Conservation (phyloP, 2,113 vertebrate species). For the Mixornis gularis region DNA sequence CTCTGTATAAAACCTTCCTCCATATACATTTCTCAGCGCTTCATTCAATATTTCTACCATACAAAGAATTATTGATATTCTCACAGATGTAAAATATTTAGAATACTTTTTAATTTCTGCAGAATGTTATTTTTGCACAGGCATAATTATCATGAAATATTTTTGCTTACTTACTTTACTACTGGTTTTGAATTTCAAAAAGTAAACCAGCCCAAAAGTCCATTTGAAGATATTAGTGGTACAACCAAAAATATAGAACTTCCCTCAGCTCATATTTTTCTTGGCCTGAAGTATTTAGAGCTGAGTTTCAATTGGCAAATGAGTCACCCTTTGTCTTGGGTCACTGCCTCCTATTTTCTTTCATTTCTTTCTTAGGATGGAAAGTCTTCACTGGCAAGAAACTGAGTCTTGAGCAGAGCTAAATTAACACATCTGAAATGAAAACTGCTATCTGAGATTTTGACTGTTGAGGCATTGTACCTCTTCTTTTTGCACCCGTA, state of each 20-base stretch:
- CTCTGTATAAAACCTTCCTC: background rate
- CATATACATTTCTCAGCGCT: background rate
- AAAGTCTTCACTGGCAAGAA: background rate
- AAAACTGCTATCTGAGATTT: background rate
- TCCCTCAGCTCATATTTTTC: background rate
- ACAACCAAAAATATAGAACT: background rate
- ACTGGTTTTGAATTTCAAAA: constrained; percentile 11
- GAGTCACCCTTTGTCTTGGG: background rate
- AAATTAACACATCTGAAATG: background rate
- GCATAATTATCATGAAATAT: background rate
- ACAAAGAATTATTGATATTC: background rate
- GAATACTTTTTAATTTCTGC: background rate
- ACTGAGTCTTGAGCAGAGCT: background rate
- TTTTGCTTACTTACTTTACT: constrained; percentile 17
- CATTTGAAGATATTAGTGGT: constrained; percentile 13
- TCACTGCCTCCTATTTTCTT: background rate
- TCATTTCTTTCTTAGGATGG: background rate
- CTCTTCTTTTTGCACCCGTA: background rate
- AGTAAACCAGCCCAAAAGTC: background rate
- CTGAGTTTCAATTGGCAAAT: background rate
- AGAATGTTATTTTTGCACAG: background rate
- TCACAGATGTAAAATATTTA: background rate
- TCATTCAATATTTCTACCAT: background rate
- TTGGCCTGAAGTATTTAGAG: background rate
- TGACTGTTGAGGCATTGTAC: background rate